Evolutionary conservation across 2,888 invertebrate genomes (phyloP), one percentile per base, ranked within the genome.

Genomic region (Napeogenes inachia): DNA sequence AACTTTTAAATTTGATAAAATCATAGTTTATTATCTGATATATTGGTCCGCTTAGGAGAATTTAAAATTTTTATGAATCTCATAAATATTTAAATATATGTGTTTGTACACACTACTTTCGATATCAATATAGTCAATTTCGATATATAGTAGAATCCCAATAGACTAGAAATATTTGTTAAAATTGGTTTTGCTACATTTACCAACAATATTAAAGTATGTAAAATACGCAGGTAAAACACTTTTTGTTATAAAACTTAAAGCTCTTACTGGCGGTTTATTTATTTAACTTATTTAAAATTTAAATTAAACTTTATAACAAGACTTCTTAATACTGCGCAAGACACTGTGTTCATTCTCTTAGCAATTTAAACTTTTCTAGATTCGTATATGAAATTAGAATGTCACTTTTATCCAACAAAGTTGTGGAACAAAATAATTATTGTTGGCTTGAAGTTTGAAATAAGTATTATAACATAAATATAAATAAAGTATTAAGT

Each of bases 301-400:
- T 79, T 81, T 75, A 76, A 74, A 77, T 79, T 75, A 78, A 76
- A 85, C 76, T 84, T 86, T 73, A 76, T 79, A 84, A 82, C 82
- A 81, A 85, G 79, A 78, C 77, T 79, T 78, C 78, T 71, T 69
- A 68, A 73, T 81, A 81, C 71, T 73, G 76, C 77, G 80, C 79
- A 76, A 77, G 75, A 80, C 74, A 73, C 72, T 75, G 75, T 75
- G 75, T 80, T 81, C 80, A 81, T 84, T 83, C 85, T 82, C 82
- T 82, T 84, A 79, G 81, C 82, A 84, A 86, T 85, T 84, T 84
- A 80, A 85, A 86, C 84, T 81, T 85, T 82, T 74, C 74, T 76
- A 76, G 75, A 77, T 54, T 55, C 79, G 76, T 76, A 77, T 79
- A 73, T 79, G 75, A 73, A 75, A 73, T 76, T 75, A 71, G 67